Evolutionary conservation across 2,888 invertebrate genomes (phyloP).

Genomic region (Osmoderma eremita): DNA sequence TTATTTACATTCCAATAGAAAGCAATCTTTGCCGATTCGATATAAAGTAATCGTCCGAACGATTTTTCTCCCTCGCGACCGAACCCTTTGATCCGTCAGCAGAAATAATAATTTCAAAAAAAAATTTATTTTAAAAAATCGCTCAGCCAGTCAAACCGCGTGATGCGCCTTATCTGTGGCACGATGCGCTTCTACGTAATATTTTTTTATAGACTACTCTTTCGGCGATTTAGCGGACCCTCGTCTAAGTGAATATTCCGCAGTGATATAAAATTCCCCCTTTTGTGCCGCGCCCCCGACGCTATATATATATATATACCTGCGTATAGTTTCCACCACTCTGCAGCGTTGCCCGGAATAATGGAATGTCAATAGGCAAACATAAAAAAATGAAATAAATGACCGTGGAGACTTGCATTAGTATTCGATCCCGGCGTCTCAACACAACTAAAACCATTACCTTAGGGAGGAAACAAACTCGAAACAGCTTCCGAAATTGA

Average conservation of each 20-base stretch:
- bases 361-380: conserved; percentile 53
- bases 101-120: conserved; percentile 5
- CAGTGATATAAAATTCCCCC: conserved; percentile 8
- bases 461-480: conserved; percentile 50
- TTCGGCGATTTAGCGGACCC: conserved; percentile 4
- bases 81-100: conserved; percentile 37
- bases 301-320: neutral
- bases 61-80: neutral
- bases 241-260: conserved; percentile 14
- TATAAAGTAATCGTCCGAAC: conserved; percentile 41
- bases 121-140: conserved; percentile 3
- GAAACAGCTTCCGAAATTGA: conserved; percentile 49
- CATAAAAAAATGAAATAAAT: conserved; percentile 55
- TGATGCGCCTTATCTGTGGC: conserved; percentile 1
- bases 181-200: conserved; percentile 4
- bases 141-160: neutral
- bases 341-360: conserved; percentile 47
- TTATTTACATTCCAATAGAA: conserved; percentile 57
- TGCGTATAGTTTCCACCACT: conserved; percentile 37
- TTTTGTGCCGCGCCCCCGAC: neutral
- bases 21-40: conserved; percentile 52
- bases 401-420: conserved; percentile 53
- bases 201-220: neutral
- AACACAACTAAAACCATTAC: conserved; percentile 49
- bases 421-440: conserved; percentile 53